Base-by-base conservation (phyloP, 1,140 invertebrate genomes). In the Platyscapa corneri region DNA sequence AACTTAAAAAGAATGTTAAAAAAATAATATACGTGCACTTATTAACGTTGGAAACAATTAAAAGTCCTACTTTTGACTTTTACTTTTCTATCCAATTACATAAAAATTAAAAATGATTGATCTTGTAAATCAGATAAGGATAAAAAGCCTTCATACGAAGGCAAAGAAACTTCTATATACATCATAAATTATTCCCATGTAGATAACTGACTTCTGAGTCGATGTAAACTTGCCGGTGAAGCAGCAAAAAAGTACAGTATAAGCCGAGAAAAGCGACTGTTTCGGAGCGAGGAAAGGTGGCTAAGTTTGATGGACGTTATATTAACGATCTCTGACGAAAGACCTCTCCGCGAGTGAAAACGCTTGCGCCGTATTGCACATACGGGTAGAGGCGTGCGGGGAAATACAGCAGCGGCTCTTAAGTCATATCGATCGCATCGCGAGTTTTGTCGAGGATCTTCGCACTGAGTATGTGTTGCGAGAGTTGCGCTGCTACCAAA, bases 391-490 rank as follows among this genome's bases (percentile, higher is more conserved):
- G 23, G 65, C 46, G 30, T 49, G 65, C 32, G 30, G 39, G 82
- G 37, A 83, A 74, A 75, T 30, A 46, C 65, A 14, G 83, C 75
- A 10, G 2, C 34, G 53, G 46, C 79, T 76, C 53, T 78, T 78
- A 70, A 74, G 42, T 86, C 80, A 79, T 86, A 82, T 86, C 80
- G 65, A 82, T 82, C 56, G 72, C 30, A 82, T 82, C 79, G 67
- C 65, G 76, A 46, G 16, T 53, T 53, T 53, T 53, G 49, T 18
- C 16, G 49, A 46, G 37, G 60, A 53, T 84, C 76, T 34, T 79
- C 64, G 76, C 37, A 20, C 34, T 18, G 53, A 70, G 27, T 84
- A 34, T 18, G 34, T 27, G 46, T 85, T 85, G 72, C 79, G 84
- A 82, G 39, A 81, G 14, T 23, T 8, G 27, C 75, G 30, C 18